Evolutionary conservation across 30 jellyfish, hydroid and myxozoan species (phyloP).

Genomic region (Aurelia sp.): DNA sequence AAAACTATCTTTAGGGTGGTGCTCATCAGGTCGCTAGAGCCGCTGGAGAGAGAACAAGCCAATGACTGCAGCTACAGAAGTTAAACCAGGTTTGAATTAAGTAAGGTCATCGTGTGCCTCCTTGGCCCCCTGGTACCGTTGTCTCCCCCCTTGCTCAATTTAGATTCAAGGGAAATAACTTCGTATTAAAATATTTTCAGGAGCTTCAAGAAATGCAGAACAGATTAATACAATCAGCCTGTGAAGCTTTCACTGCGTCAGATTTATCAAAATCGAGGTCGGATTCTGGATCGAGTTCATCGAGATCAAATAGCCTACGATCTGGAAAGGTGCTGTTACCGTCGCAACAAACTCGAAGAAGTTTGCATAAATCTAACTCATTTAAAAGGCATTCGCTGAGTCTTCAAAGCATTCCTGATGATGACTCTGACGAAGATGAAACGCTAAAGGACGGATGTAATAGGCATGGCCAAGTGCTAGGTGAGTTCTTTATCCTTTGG

Average conservation of each 20-base stretch:
- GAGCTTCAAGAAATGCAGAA: constrained; percentile 97
- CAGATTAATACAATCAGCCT: constrained; percentile 92
- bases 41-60: no score
- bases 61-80: no score
- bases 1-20: no score
- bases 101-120: no score
- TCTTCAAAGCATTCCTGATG: constrained; percentile 80
- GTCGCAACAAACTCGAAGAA: constrained; percentile 54
- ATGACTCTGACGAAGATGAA: constrained; percentile 58
- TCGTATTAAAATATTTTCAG: constrained; percentile 20
- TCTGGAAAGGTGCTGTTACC: constrained; percentile 71
- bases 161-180: no score
- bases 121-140: no score
- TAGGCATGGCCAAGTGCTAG: constrained; percentile 37
- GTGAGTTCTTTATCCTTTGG: neutral
- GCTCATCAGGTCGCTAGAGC: no score
- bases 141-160: no score
- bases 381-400: constrained; percentile 73
- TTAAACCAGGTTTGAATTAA: no score
- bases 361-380: constrained; percentile 60
- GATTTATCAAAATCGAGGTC: constrained; percentile 89
- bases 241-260: constrained; percentile 92
- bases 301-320: constrained; percentile 72
- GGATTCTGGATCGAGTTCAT: constrained; percentile 77
- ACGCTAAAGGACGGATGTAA: constrained; percentile 42